A percentile compares a stretch with the other conserved stretches of the same genome.
Evolutionary conservation across 2,113 vertebrate genomes (phyloP).

Genomic region (Empidonax traillii): DNA sequence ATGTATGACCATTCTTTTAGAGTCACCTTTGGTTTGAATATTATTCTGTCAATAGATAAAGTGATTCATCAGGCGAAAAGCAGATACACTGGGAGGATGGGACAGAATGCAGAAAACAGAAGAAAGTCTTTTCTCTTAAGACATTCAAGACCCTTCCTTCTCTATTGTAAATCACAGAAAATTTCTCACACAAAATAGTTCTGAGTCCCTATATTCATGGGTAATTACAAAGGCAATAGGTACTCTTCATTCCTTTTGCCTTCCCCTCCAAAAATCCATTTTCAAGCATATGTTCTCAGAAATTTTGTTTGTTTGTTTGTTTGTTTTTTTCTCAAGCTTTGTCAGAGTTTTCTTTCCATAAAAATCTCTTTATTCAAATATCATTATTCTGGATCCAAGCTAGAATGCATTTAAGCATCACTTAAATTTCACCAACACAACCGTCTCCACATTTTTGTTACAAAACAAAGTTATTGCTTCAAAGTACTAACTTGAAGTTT

Average conservation of each 20-base stretch:
- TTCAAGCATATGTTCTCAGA: neutral
- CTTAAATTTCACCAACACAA: neutral
- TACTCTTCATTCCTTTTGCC: neutral
- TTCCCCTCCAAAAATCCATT: neutral
- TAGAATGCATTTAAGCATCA: neutral
- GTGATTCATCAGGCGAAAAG: neutral
- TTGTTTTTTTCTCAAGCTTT: neutral
- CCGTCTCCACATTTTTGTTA: neutral
- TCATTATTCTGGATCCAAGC: neutral
- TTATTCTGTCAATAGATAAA: neutral
- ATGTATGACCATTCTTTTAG: neutral
- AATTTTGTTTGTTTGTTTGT: neutral
- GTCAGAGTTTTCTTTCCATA: neutral
- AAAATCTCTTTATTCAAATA: neutral
- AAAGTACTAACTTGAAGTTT: neutral
- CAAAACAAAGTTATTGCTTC: neutral
- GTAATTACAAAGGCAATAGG: neutral
- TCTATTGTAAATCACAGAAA: neutral
- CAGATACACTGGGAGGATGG: fast-evolving
- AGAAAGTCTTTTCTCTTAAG: neutral
- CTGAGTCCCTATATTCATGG: neutral
- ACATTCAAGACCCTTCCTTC: neutral
- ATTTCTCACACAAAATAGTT: neutral
- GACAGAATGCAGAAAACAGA: neutral
- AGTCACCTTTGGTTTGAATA: neutral